These are phyloP conservation scores for Gila robusta DNA, from an alignment of 2,797 vertebrate species.

Conservation along the genomic window DNA sequence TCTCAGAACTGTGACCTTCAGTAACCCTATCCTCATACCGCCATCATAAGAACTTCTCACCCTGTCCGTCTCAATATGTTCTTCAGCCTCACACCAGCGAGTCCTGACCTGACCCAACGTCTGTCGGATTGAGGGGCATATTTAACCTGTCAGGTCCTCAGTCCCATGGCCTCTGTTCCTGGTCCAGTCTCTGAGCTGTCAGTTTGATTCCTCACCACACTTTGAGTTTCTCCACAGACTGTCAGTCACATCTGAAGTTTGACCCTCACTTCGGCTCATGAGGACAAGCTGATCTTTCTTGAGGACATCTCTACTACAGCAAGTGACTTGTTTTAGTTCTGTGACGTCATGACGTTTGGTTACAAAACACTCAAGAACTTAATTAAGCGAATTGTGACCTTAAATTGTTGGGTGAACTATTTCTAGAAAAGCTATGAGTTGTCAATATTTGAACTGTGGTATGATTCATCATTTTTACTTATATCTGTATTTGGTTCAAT, in stretches of 20 bases:
- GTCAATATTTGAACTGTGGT: not conserved
- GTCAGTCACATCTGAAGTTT: slow-evolving; percentile 23
- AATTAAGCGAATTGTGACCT: not conserved
- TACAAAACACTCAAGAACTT: not conserved
- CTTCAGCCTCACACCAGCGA: slow-evolving; percentile 14
- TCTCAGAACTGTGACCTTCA: not conserved
- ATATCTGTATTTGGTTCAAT: not conserved
- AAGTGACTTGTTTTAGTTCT: not conserved
- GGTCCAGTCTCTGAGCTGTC: slow-evolving; percentile 50
- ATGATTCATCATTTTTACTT: not conserved
- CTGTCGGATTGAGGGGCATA: slow-evolving; percentile 19
- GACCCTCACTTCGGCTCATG: slow-evolving; percentile 22
- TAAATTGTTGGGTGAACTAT: not conserved
- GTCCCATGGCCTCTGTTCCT: slow-evolving; percentile 25
- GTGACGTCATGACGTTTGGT: not conserved
- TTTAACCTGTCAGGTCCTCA: slow-evolving; percentile 12
- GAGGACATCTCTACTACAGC: slow-evolving; percentile 36
- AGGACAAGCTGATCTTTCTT: slow-evolving; percentile 42
- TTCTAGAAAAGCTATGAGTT: not conserved
- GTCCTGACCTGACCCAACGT: slow-evolving; percentile 29
- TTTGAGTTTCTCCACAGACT: slow-evolving; percentile 41
- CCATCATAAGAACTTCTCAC: slow-evolving; percentile 12
- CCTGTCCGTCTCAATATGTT: slow-evolving; percentile 17
- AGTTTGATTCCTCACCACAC: slow-evolving; percentile 32
- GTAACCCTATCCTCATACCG: slow-evolving; percentile 9